Conservation (phyloP, 1,140 invertebrate genomes). For the Drosophila bifasciata region DNA sequence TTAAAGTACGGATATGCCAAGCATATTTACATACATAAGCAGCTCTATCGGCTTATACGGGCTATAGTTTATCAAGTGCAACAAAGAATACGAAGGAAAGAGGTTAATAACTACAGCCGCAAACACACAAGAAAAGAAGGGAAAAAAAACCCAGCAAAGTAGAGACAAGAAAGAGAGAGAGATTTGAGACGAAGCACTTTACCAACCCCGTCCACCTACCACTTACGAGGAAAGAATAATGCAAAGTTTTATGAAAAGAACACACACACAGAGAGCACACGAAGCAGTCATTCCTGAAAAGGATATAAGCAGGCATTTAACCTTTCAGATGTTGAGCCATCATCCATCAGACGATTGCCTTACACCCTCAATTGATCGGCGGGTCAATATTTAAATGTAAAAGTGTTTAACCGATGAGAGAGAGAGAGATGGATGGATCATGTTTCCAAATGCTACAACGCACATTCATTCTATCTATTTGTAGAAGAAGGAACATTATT, state of each 20-base stretch:
- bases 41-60: conserved; percentile 39
- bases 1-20: conserved; percentile 12
- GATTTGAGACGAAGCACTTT: conserved; percentile 14
- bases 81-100: conserved; percentile 30
- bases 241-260: conserved; percentile 43
- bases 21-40: conserved; percentile 43
- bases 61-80: conserved; percentile 43
- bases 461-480: not conserved
- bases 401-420: conserved; percentile 3
- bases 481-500: not conserved
- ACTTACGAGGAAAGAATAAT: conserved; percentile 44
- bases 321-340: conserved; percentile 36
- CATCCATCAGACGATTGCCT: conserved; percentile 48
- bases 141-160: not conserved
- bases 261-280: conserved; percentile 20
- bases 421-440: not conserved
- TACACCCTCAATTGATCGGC: conserved; percentile 18
- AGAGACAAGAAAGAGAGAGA: not conserved
- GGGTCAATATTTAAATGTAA: conserved; percentile 32
- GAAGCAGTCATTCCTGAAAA: not conserved
- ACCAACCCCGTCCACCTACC: conserved; percentile 4
- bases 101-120: conserved; percentile 62
- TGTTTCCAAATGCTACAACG: conserved; percentile 2
- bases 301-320: conserved; percentile 46
- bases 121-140: conserved; percentile 14